Evolutionary conservation across 2,888 invertebrate genomes (phyloP), one percentile per base, ranked within the genome.

Genomic region (Baronia brevicornis): DNA sequence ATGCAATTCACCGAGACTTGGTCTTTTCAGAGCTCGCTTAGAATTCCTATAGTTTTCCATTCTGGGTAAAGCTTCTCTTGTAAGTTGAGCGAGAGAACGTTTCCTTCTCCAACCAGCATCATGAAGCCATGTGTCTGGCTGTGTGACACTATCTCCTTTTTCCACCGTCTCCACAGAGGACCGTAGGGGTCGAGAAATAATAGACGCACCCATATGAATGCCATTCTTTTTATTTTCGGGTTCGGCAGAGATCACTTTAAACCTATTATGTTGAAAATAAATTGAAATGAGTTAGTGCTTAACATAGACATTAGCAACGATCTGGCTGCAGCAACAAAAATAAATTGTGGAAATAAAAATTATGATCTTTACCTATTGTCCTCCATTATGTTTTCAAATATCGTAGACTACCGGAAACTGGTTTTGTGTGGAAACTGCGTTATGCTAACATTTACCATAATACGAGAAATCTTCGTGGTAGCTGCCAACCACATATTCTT

Each of bases 21-120:
- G 95, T 42, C 95, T 86, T 62, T 93, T 93, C 29, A 89, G 70
- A 0, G 91, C 91, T 46, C 92, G 85, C 54, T 90, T 89, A 0
- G 92, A 90, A 62, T 91, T 90, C 57, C 93, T 87, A 61, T 95
- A 95, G 65, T 94, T 92, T 60, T 94, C 94, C 72, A 93, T 85
- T 34, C 93, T 84, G 0, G 95, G 95, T 18, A 95, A 64, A 1
- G 92, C 91, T 66, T 95, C 95, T 48, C 91, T 88, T 0, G 91
- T 91, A 34, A 92, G 77, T 50, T 90, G 90, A 1, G 89, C 89
- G 46, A 90, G 60, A 1, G 89, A 89, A 11, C 86, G 66, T 49
- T 88, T 87, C 38, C 89, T 59, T 14, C 77, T 54, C 73, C 80
- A 82, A 7, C 78, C 78, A 0, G 77, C 77, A 26, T 84, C 84